phyloP scores from a whole-genome alignment of 2,113 vertebrate species.

The Chunga burmeisteri region DNA sequence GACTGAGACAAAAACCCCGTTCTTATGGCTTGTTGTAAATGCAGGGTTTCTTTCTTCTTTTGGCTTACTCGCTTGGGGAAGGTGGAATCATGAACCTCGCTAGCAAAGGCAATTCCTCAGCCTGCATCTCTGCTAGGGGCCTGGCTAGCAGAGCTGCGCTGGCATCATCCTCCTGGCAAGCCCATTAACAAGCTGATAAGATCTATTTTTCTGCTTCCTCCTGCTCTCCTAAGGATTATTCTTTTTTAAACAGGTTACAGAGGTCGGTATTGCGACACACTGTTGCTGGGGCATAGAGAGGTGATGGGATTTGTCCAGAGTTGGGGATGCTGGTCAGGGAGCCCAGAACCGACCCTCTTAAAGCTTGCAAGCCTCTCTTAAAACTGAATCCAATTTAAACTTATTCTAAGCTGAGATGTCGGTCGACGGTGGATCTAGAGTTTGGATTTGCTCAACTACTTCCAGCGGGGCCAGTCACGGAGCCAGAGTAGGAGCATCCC shows the following conservation, averaged over 20 bases:
- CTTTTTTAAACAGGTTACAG: not conserved
- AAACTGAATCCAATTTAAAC: not conserved
- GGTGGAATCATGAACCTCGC: not conserved
- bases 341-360: not conserved
- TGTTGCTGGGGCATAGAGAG: not conserved
- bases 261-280: not conserved
- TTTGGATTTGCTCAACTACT: not conserved
- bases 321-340: not conserved
- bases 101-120: not conserved
- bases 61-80: not conserved
- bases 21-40: not conserved
- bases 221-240: not conserved
- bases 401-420: not conserved
- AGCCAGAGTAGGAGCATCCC: not conserved
- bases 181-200: not conserved
- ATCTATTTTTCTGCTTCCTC: not conserved
- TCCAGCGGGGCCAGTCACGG: not conserved
- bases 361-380: not conserved
- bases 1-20: not conserved
- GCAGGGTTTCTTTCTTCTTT: not conserved
- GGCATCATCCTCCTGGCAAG: not conserved
- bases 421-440: accelerated
- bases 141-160: not conserved
- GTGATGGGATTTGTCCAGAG: not conserved
- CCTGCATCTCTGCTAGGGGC: not conserved